phyloP scores from a whole-genome alignment of 2,888 invertebrate species.

The Drosophila longiperda region DNA sequence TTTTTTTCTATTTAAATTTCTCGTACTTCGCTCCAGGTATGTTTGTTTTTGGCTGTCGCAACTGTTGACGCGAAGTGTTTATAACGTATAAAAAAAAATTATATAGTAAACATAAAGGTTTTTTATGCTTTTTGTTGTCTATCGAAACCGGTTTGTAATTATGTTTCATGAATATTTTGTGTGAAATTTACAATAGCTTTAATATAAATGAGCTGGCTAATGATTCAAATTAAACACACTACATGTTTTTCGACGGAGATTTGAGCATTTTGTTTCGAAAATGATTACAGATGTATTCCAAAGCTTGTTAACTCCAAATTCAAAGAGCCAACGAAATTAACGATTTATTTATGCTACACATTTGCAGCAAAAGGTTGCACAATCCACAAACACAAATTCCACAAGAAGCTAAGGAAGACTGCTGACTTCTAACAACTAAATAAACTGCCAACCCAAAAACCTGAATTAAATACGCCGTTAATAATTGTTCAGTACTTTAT shows the following conservation, averaged over 20 bases:
- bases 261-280: not conserved
- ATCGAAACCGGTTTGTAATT: conserved; percentile 35
- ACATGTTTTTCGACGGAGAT: not conserved
- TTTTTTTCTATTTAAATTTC: conserved; percentile 17
- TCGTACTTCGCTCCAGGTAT: conserved; percentile 18
- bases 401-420: conserved; percentile 17
- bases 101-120: not conserved
- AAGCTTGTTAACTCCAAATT: not conserved
- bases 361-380: not conserved
- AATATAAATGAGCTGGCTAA: not conserved
- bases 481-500: not conserved
- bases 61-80: conserved; percentile 11
- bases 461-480: not conserved
- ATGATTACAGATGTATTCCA: not conserved
- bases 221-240: not conserved
- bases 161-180: conserved; percentile 14
- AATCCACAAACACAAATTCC: conserved; percentile 23
- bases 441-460: conserved; percentile 2
- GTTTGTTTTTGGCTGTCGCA: conserved; percentile 1
- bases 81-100: not conserved
- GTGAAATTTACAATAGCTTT: not conserved
- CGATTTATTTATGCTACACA: not conserved
- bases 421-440: conserved; percentile 17
- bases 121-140: not conserved
- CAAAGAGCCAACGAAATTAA: not conserved